Conservation (phyloP, 2,113 vertebrate genomes). For the Podiceps cristatus region DNA sequence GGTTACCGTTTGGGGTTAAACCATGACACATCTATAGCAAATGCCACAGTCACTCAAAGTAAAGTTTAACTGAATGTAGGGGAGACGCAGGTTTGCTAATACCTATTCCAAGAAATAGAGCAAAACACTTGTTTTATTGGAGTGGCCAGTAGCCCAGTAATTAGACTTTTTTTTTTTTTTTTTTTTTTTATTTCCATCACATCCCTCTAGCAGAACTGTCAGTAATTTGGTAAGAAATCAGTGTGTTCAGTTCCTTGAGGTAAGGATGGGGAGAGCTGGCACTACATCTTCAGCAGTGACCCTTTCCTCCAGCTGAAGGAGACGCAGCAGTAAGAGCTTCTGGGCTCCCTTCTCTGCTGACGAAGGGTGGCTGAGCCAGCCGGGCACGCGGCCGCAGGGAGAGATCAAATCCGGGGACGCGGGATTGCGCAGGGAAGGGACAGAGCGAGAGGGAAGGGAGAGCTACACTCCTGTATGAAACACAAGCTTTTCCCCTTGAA, state of each 20-base stretch:
- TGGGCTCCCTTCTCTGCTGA: background rate
- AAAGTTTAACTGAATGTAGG: background rate
- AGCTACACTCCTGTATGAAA: background rate
- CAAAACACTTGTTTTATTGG: background rate
- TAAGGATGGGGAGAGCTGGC: background rate
- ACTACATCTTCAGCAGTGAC: background rate
- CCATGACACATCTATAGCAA: background rate
- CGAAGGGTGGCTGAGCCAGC: accelerated
- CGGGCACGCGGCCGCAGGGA: background rate
- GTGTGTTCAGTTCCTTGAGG: background rate
- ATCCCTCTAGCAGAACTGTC: background rate
- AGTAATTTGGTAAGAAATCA: background rate
- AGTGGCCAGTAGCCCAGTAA: background rate
- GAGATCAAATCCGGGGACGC: accelerated
- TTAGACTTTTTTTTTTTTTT: background rate
- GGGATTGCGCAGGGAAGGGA: background rate
- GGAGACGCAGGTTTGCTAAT: background rate
- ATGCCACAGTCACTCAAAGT: background rate
- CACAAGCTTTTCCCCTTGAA: background rate
- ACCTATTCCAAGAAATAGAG: background rate
- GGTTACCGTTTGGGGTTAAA: too few relatives aligned
- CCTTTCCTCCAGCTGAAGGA: background rate
- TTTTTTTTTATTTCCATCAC: background rate
- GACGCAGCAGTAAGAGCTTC: background rate
- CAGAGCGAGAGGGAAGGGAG: background rate